These are phyloP conservation scores for Macrostomum cliftonense DNA, from an alignment of 2,888 invertebrate species.

Conservation along the genomic window DNA sequence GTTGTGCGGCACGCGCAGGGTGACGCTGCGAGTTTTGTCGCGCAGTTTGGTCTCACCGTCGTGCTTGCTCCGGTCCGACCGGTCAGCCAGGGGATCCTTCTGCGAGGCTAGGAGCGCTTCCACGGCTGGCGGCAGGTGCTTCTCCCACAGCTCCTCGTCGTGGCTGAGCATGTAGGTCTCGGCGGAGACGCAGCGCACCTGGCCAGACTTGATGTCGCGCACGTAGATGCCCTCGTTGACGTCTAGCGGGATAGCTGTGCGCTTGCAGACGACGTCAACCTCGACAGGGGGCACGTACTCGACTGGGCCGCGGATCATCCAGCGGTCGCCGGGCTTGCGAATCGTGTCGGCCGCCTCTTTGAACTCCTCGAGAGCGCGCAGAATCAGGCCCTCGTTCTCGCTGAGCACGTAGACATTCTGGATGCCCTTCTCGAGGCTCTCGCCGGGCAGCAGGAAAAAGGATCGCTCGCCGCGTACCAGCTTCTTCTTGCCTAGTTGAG, in stretches of 20 bases:
- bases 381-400: constrained; percentile 41
- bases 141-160: constrained; percentile 37
- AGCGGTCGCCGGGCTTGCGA: constrained; percentile 38
- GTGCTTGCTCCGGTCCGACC: constrained; percentile 14
- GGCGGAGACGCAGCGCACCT: constrained; percentile 39
- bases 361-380: constrained; percentile 38
- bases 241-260: constrained; percentile 40
- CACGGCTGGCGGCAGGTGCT: constrained; percentile 35
- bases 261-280: constrained; percentile 38
- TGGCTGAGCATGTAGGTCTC: constrained; percentile 42
- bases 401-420: constrained; percentile 39
- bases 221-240: constrained; percentile 40
- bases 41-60: constrained; percentile 13
- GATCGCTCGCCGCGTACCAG: constrained; percentile 40
- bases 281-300: constrained; percentile 42
- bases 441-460: constrained; percentile 41
- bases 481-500: constrained; percentile 39
- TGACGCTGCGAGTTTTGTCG: constrained; percentile 35
- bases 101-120: constrained; percentile 25
- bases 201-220: constrained; percentile 17
- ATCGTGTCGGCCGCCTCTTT: constrained; percentile 19
- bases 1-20: constrained; percentile 41
- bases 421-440: constrained; percentile 38
- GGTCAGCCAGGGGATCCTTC: constrained; percentile 38
- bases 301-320: constrained; percentile 41